Conservation (phyloP, 2,888 invertebrate genomes). For the Caenorhabditis angaria region DNA sequence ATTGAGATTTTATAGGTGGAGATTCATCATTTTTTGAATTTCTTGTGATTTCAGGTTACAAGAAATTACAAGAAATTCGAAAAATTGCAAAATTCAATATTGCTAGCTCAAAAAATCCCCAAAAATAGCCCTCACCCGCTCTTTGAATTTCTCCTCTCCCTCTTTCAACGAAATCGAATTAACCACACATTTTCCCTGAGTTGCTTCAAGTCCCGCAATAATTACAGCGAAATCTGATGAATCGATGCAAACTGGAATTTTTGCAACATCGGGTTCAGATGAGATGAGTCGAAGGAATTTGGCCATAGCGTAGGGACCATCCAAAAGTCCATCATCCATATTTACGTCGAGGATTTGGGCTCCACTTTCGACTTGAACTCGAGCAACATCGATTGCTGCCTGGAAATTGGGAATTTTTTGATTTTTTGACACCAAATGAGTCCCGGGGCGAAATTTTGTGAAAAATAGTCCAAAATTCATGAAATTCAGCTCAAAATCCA, state of each 20-base stretch:
- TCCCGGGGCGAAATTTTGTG: neutral
- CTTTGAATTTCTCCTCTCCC: conserved; percentile 76
- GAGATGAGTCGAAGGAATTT: conserved; percentile 77
- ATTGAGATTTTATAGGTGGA: neutral
- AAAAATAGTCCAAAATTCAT: neutral
- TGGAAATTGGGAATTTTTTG: conserved; percentile 61
- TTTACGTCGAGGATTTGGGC: conserved; percentile 77
- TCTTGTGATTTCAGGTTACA: neutral
- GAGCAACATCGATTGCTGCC: conserved; percentile 76
- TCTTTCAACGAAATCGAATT: conserved; percentile 78
- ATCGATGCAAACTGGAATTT: conserved; percentile 77
- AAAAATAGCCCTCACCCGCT: no score
- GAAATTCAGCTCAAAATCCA: no score
- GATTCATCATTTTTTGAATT: neutral
- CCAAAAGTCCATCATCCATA: conserved; percentile 77
- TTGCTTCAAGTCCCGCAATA: conserved; percentile 77
- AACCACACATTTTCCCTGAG: conserved; percentile 77
- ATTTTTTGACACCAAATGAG: no score
- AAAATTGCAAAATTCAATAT: neutral
- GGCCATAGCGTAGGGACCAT: conserved; percentile 76
- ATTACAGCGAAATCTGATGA: conserved; percentile 77
- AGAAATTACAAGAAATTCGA: neutral
- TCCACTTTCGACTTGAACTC: conserved; percentile 77
- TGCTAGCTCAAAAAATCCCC: no score
- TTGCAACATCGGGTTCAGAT: conserved; percentile 77